Conservation (phyloP, 1,140 invertebrate species). For the Magallana ariakensis region DNA sequence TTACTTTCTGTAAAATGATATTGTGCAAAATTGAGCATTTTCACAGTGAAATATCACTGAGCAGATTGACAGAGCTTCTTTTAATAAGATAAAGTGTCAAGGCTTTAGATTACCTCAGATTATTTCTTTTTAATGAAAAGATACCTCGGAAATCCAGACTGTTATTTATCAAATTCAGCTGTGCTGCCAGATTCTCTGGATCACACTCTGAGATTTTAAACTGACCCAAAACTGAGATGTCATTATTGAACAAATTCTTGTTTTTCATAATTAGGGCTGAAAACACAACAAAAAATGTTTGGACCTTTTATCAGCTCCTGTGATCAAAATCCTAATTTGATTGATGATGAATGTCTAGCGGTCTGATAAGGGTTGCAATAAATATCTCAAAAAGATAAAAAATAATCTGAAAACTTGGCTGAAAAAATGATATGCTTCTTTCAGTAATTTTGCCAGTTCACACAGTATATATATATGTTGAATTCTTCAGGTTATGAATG, state of each 20-base stretch:
- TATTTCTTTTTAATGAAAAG: constrained; percentile 36
- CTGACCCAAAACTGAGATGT: constrained; percentile 29
- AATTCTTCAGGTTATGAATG: constrained; percentile 15
- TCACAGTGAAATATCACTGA: not conserved
- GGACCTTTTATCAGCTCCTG: not conserved
- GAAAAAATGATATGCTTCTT: constrained; percentile 29
- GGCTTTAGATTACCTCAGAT: constrained; percentile 20
- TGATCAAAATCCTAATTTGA: constrained; percentile 34
- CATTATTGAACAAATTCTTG: constrained; percentile 26
- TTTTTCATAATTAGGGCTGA: constrained; percentile 29
- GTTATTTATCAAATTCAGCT: constrained; percentile 26
- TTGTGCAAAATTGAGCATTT: not conserved
- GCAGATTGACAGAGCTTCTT: not conserved
- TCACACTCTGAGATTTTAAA: not conserved
- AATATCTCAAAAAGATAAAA: constrained; percentile 39
- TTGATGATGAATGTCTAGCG: constrained; percentile 26
- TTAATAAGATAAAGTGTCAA: constrained; percentile 29
- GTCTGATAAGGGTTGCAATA: constrained; percentile 28
- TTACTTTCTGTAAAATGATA: constrained; percentile 22
- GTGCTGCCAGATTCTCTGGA: constrained; percentile 10
- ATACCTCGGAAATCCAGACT: constrained; percentile 23
- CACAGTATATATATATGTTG: constrained; percentile 5
- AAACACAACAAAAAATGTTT: constrained; percentile 14
- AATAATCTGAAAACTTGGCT: constrained; percentile 20
- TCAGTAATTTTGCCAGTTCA: constrained; percentile 19